These are phyloP conservation scores for Ochropleura plecta DNA, from an alignment of 2,888 invertebrate species.

Conservation along the genomic window DNA sequence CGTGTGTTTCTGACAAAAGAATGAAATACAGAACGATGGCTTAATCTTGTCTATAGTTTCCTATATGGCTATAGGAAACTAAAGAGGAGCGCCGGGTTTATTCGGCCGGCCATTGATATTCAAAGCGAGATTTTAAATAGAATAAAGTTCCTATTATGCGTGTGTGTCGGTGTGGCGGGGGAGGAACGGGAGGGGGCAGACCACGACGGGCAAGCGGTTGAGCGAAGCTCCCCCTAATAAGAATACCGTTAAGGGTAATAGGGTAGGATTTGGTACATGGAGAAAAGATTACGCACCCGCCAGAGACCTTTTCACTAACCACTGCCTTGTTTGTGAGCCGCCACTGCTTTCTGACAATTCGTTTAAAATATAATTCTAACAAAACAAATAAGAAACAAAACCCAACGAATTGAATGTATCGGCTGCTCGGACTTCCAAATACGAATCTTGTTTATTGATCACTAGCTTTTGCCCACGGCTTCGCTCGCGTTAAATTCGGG, in stretches of 20 bases:
- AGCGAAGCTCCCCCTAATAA: constrained; percentile 72
- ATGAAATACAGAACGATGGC: constrained; percentile 9
- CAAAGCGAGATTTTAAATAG: constrained; percentile 77
- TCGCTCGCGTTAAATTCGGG: too few relatives aligned
- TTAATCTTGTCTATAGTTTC: constrained; percentile 13
- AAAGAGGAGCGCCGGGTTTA: constrained; percentile 65
- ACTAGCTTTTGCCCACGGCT: background rate
- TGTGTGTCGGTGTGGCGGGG: constrained; percentile 62
- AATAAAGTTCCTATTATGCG: constrained; percentile 72
- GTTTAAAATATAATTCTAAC: constrained; percentile 56
- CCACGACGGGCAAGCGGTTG: constrained; percentile 62
- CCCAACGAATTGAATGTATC: constrained; percentile 37
- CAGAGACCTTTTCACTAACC: constrained; percentile 72
- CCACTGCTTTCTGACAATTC: constrained; percentile 60
- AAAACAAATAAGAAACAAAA: constrained; percentile 57
- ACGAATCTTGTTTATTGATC: background rate
- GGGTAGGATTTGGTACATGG: constrained; percentile 77
- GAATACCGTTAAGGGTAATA: constrained; percentile 79
- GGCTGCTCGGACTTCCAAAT: too few relatives aligned
- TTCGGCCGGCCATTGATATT: constrained; percentile 73
- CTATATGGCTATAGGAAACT: constrained; percentile 4
- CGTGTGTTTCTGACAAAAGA: constrained; percentile 38
- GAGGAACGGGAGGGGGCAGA: constrained; percentile 34
- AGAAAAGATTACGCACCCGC: constrained; percentile 76
- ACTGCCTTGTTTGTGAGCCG: constrained; percentile 63